phyloP scores from a whole-genome alignment of 1,140 invertebrate species.

The Bombus ignitus region DNA sequence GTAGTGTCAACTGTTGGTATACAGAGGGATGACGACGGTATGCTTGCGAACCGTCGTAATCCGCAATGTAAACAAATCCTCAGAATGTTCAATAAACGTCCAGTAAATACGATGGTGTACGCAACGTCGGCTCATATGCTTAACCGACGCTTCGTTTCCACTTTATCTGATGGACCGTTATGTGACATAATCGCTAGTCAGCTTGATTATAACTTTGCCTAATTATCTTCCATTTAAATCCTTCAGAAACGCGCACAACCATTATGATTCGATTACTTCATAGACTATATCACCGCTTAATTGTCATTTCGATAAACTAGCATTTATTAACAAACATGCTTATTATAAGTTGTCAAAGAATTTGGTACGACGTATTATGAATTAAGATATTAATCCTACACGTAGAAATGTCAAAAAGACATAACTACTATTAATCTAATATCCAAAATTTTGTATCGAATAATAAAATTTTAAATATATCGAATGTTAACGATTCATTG shows the following conservation, averaged over 20 bases:
- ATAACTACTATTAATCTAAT: too few relatives aligned
- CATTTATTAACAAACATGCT: background rate
- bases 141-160: slow-evolving; percentile 32
- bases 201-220: slow-evolving; percentile 69
- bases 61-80: slow-evolving; percentile 72
- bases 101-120: slow-evolving; percentile 50
- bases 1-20: slow-evolving; percentile 53
- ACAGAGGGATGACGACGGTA: slow-evolving; percentile 47
- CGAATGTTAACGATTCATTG: background rate
- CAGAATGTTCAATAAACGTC: slow-evolving; percentile 57
- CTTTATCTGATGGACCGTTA: slow-evolving; percentile 20
- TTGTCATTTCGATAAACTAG: background rate
- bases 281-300: background rate
- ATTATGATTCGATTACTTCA: background rate
- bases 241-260: slow-evolving; percentile 27
- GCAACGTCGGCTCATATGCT: slow-evolving; percentile 36
- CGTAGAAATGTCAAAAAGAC: background rate
- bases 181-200: slow-evolving; percentile 51
- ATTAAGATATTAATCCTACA: background rate
- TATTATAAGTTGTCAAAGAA: background rate
- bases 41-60: slow-evolving; percentile 64
- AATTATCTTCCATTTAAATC: slow-evolving; percentile 61
- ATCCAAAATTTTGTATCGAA: background rate
- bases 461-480: background rate
- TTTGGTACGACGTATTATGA: background rate